Percentiles rank a stretch among this genome's conserved stretches.
phyloP scores from a whole-genome alignment of 2,113 vertebrate genomes.

The Amphilophus citrinellus region DNA sequence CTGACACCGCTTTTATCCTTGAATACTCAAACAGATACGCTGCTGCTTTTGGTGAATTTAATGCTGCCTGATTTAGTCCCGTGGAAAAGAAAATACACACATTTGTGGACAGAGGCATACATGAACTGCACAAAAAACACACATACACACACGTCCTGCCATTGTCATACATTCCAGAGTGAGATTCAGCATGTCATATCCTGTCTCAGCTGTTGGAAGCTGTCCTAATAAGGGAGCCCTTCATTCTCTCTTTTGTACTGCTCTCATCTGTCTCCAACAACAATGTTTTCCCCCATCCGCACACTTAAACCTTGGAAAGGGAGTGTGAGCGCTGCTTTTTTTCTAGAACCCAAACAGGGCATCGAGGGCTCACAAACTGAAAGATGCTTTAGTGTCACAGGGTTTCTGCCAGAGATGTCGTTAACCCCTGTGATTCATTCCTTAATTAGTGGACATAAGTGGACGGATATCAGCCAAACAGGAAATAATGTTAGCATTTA shows the following conservation, averaged over 20 bases:
- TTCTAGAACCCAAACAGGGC: not conserved
- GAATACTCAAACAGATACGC: slow-evolving; percentile 56
- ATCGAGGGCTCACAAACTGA: not conserved
- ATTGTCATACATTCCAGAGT: slow-evolving; percentile 76
- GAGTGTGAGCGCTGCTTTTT: not conserved
- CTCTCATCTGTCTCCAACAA: slow-evolving; percentile 35
- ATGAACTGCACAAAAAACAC: slow-evolving; percentile 22
- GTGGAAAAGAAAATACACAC: slow-evolving; percentile 38
- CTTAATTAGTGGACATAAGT: not conserved
- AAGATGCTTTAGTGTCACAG: not conserved
- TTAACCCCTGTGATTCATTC: not conserved
- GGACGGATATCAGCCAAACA: not conserved
- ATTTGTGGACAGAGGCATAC: slow-evolving; percentile 16
- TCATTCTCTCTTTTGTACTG: slow-evolving; percentile 49
- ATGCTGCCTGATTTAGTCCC: slow-evolving; percentile 30
- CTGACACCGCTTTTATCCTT: slow-evolving; percentile 55
- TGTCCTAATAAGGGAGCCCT: slow-evolving; percentile 64
- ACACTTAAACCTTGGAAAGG: slow-evolving; percentile 18
- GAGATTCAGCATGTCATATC: slow-evolving; percentile 77
- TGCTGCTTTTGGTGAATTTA: slow-evolving; percentile 35
- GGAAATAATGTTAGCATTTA: not conserved
- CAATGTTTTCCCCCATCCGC: slow-evolving; percentile 3
- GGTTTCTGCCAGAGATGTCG: not conserved
- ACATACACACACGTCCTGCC: slow-evolving; percentile 12
- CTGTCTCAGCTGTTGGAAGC: slow-evolving; percentile 71